These are phyloP conservation scores for Tangachromis dhanisi DNA, from an alignment of 2,113 vertebrate genomes.

Conservation along the genomic window DNA sequence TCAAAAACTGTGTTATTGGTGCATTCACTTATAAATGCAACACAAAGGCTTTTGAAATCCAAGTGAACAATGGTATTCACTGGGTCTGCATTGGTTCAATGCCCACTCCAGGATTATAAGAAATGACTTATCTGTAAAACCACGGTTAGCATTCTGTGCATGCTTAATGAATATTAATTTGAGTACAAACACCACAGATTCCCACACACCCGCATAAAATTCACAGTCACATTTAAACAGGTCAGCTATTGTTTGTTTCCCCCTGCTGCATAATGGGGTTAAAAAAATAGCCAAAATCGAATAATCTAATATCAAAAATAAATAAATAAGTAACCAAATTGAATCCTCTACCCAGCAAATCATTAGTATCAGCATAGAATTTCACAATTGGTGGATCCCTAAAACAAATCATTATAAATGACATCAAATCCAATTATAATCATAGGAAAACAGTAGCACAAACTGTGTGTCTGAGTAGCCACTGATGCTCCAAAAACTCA, in stretches of 20 bases:
- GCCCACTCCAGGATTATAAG: background rate
- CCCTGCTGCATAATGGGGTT: background rate
- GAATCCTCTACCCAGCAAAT: background rate
- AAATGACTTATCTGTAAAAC: background rate
- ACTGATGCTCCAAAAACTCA: background rate
- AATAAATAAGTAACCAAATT: background rate
- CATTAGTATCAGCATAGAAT: background rate
- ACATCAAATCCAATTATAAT: background rate
- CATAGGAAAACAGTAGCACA: background rate
- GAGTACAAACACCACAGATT: background rate
- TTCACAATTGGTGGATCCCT: background rate
- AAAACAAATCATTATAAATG: background rate
- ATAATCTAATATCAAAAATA: background rate
- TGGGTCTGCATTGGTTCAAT: background rate
- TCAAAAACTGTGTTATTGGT: background rate
- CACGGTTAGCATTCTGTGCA: background rate
- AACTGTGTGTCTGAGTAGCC: background rate
- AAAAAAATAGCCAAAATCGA: background rate
- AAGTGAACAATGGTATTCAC: background rate
- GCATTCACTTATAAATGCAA: background rate
- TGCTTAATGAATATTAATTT: background rate
- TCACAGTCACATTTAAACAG: background rate
- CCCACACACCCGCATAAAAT: background rate
- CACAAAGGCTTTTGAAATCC: background rate
- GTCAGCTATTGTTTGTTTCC: background rate